Base-by-base conservation (phyloP, 2,888 invertebrate genomes). In the Phanerotoma sp. region DNA sequence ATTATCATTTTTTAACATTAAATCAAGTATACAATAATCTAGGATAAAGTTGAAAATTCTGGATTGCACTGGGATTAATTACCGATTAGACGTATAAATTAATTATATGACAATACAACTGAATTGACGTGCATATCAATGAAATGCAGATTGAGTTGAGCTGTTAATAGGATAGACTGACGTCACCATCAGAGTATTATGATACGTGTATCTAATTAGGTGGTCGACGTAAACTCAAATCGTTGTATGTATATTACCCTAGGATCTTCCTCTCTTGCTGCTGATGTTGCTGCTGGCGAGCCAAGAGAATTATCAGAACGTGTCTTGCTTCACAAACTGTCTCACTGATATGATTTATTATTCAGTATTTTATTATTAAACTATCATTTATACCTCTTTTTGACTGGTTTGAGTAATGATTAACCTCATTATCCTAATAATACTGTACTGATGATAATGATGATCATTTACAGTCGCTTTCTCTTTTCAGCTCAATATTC, bases 201-300 rank as follows among this genome's bases (percentile, higher is more conserved):
- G 62, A 62, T 61, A 56, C 58, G 53, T 51, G 57, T 51, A 57
- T 62, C 62, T 62, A 59, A 62, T 62, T 62, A 62, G 62, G 56
- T 61, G 50, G 57, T 51, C 54, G 45, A 41, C 55, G 30, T 38
- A 38, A 15, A 35, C 18, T 38, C 38, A 9, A 7, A 25, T 25
- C 25, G 25, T 25, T 9, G 9, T 25, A 40, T 45, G 40, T 45
- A 38, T 30, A 33, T 18, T 18, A n/a, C n/a, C n/a, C n/a, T n/a
- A n/a, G n/a, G n/a, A n/a, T n/a, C n/a, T n/a, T n/a, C n/a, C n/a
- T n/a, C n/a, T n/a, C n/a, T n/a, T n/a, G n/a, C n/a, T n/a, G n/a
- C n/a, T n/a, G n/a, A n/a, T n/a, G n/a, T n/a, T 15, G 49, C 53
- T 45, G 46, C 42, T 55, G n/a, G 45, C n/a, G 15, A 28, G 15